Evolutionary conservation across 2,888 invertebrate species (phyloP).

Genomic region (Campoletis raptor): DNA sequence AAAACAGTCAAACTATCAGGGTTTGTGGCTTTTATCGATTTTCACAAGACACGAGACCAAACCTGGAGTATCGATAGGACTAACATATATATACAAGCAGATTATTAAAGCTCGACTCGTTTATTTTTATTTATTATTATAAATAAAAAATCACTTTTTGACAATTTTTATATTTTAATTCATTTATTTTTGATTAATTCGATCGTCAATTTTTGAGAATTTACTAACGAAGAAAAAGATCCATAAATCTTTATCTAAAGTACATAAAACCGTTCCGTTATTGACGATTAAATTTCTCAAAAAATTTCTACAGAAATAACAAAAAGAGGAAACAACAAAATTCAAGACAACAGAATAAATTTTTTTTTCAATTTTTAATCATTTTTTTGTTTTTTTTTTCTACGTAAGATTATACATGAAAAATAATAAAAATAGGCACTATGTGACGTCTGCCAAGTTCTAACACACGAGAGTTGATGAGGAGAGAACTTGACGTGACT

Average conservation of each 20-base stretch:
- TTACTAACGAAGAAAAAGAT: neutral
- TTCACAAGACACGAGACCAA: conserved; percentile 11
- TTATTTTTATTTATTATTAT: neutral
- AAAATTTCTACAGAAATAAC: too few species aligned
- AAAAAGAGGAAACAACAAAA: too few species aligned
- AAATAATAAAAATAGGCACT: neutral
- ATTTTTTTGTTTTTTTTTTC: neutral
- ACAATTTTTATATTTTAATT: neutral
- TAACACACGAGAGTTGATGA: conserved; percentile 7
- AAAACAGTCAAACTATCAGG: conserved; percentile 28
- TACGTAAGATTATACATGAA: neutral
- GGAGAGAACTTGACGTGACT: conserved; percentile 10
- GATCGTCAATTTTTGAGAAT: too few species aligned
- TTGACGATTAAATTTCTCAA: too few species aligned
- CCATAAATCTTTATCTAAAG: neutral
- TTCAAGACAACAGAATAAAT: too few species aligned
- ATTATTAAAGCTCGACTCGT: conserved; percentile 1
- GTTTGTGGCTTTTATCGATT: conserved; percentile 35
- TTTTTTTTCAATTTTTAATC: too few species aligned
- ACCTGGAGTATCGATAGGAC: neutral
- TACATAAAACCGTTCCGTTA: too few species aligned
- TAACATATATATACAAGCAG: neutral
- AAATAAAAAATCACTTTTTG: neutral
- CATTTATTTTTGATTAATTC: neutral
- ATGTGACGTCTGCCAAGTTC: neutral